phyloP scores from a whole-genome alignment of 2,113 vertebrate species.

The Cavia aperea region DNA sequence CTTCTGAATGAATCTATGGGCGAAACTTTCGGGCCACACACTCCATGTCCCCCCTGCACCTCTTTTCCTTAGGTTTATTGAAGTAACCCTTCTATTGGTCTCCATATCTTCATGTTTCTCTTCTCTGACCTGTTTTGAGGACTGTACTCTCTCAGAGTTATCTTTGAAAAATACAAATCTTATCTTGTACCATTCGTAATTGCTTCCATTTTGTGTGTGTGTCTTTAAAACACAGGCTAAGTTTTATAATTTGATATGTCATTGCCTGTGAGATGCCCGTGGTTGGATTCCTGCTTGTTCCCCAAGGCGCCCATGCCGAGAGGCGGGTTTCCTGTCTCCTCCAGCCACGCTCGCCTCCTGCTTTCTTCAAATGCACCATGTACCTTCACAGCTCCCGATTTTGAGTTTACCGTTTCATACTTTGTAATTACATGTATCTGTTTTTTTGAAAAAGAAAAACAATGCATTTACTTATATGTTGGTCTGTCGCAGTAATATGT shows the following conservation, averaged over 20 bases:
- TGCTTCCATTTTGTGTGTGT: not conserved
- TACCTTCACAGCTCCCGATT: not conserved
- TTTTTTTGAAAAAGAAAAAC: not conserved
- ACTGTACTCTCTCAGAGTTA: not conserved
- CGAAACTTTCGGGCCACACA: not conserved
- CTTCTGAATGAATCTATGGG: not conserved
- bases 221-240: not conserved
- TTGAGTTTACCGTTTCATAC: not conserved
- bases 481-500: not conserved
- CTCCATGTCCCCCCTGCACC: not conserved
- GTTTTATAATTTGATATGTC: not conserved
- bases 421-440: not conserved
- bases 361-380: not conserved
- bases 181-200: not conserved
- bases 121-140: not conserved
- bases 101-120: not conserved
- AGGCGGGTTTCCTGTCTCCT: not conserved
- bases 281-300: not conserved
- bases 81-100: not conserved
- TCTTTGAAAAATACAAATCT: conserved; percentile 1
- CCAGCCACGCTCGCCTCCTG: not conserved
- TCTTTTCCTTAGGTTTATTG: not conserved
- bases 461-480: not conserved
- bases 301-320: not conserved
- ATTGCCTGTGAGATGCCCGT: not conserved